Evolutionary conservation across 2,797 vertebrate genomes (phyloP).

Genomic region (Trichosurus vulpecula): DNA sequence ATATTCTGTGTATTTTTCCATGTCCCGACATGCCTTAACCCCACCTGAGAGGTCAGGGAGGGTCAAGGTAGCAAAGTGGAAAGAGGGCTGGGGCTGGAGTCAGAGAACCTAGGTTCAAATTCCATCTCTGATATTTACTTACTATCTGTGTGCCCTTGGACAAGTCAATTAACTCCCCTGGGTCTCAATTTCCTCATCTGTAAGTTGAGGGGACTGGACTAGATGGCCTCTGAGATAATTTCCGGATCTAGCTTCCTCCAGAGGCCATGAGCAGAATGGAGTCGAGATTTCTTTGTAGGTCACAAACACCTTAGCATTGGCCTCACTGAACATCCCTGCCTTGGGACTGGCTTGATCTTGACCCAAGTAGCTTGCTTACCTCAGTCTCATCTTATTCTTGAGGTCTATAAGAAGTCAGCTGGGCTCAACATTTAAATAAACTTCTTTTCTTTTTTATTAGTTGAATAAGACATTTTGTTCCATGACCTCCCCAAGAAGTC

Average conservation of each 20-base stretch:
- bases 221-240: not conserved
- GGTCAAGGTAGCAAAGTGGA: not conserved
- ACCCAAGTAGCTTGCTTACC: not conserved
- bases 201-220: not conserved
- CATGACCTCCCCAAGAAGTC: rapidly evolving
- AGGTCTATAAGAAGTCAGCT: not conserved
- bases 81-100: not conserved
- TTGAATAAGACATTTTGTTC: not conserved
- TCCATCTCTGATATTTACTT: not conserved
- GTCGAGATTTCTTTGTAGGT: not conserved
- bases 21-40: not conserved
- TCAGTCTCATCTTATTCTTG: not conserved
- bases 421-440: slow-evolving; percentile 15
- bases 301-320: not conserved
- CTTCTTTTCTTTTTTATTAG: not conserved
- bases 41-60: not conserved
- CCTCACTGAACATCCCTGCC: not conserved
- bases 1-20: not conserved
- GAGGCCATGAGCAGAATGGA: not conserved
- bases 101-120: not conserved
- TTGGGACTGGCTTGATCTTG: not conserved
- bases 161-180: not conserved
- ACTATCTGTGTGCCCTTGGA: not conserved
- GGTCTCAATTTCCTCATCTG: not conserved
- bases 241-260: not conserved